Conservation (phyloP, 2,888 invertebrate genomes). For the Scaptomyza parva region DNA sequence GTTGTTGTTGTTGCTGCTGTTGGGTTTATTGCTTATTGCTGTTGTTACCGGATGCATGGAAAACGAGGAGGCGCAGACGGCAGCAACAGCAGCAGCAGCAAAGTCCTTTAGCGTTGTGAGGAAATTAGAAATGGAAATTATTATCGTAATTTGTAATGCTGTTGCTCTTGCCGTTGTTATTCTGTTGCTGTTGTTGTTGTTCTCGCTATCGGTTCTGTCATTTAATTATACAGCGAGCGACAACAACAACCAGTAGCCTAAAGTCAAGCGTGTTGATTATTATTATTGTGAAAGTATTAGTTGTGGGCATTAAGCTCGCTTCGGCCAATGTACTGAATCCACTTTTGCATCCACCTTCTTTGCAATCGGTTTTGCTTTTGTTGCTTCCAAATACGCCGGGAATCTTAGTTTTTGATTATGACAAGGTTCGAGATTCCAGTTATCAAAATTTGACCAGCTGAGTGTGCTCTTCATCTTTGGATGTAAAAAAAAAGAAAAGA, state of each 20-base stretch:
- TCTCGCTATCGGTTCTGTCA: constrained; percentile 62
- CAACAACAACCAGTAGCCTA: constrained; percentile 47
- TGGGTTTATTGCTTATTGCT: constrained; percentile 41
- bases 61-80: constrained; percentile 12
- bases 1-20: constrained; percentile 2
- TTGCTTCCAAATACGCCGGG: not conserved
- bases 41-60: constrained; percentile 38
- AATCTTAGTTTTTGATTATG: not conserved
- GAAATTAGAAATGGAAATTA: constrained; percentile 83
- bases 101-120: constrained; percentile 69
- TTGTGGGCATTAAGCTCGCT: constrained; percentile 25
- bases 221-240: constrained; percentile 69
- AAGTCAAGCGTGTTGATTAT: constrained; percentile 45
- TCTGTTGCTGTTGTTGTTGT: constrained; percentile 29
- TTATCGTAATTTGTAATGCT: constrained; percentile 79
- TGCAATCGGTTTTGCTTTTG: not conserved
- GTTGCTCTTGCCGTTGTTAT: constrained; percentile 25
- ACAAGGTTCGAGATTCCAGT: too few relatives aligned
- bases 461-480: too few relatives aligned
- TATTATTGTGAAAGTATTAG: constrained; percentile 46
- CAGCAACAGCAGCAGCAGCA: constrained; percentile 17
- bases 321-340: not conserved
- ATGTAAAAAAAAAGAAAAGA: too few relatives aligned
- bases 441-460: too few relatives aligned
- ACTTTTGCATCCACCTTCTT: not conserved